These are phyloP conservation scores for Cetoscarus ocellatus DNA, from an alignment of 2,797 vertebrate genomes.

Conservation along the genomic window DNA sequence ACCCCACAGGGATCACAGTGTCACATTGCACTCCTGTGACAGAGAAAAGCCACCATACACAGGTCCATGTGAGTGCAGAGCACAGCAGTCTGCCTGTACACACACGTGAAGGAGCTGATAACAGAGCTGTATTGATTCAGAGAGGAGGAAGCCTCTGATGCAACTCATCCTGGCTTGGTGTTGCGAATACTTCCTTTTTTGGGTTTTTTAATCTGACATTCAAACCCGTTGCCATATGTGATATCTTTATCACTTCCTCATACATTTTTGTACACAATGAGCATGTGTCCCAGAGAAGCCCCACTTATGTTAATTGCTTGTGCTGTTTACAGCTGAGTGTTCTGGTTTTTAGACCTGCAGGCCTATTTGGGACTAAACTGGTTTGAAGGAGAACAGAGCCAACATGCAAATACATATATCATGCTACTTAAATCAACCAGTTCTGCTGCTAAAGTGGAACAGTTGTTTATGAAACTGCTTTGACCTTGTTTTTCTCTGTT, in stretches of 20 bases:
- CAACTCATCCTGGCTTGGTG: constrained; percentile 9
- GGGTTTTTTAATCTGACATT: not conserved
- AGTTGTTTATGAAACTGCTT: too few relatives aligned
- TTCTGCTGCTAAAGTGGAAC: too few relatives aligned
- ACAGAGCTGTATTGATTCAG: not conserved
- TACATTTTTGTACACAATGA: constrained; percentile 2
- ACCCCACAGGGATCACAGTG: constrained; percentile 50
- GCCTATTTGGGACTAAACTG: not conserved
- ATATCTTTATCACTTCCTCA: constrained; percentile 7
- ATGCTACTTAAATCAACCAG: too few relatives aligned
- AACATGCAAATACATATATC: too few relatives aligned
- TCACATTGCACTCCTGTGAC: constrained; percentile 78
- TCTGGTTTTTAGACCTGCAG: not conserved
- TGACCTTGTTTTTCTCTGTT: too few relatives aligned
- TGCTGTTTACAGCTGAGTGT: not conserved
- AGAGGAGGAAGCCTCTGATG: constrained; percentile 30
- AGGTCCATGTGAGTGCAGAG: constrained; percentile 50
- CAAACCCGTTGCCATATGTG: not conserved
- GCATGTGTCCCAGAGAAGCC: not conserved
- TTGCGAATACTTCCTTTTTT: not conserved
- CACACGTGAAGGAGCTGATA: constrained; percentile 41
- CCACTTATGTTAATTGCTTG: not conserved
- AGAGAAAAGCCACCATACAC: constrained; percentile 44
- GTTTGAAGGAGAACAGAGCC: not conserved
- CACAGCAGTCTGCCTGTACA: constrained; percentile 32